Base-by-base conservation (phyloP, 2,888 invertebrate species). In the Apamea epomidion region DNA sequence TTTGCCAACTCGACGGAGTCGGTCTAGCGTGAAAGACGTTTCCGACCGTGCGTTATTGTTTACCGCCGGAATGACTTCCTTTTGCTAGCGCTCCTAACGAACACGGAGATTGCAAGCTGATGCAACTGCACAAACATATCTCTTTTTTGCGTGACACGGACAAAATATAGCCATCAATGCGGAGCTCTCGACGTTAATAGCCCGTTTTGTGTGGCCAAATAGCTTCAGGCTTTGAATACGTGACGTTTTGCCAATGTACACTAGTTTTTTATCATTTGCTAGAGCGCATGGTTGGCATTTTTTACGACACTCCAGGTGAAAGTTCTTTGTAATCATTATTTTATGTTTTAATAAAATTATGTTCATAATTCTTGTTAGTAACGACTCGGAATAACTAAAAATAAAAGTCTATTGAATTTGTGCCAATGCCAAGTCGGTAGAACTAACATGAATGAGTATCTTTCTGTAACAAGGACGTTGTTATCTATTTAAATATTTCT, bases 1-100 rank as follows among this genome's bases (percentile, higher is more conserved):
- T 95, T 96, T 95, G 94, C 95, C 93, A 95, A 95, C 94, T 94
- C 92, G 86, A 90, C 92, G 93, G 91, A 88, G 92, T 89, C 92
- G 92, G 91, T 93, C 92, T 94, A 91, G 92, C 94, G 92, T 95
- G 94, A 95, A 96, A 96, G 95, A 93, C 91, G 92, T 92, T 95
- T 95, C 95, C 95, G 94, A 94, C 93, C 94, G 93, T 94, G 91
- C 94, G 92, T 94, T 96, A 95, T 96, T 97, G 97, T 97, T 96
- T 96, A 94, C 94, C 92, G 87, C 90, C 91, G 94, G 93, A 95
- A 97, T 96, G 95, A 94, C 95, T 96, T 96, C 94, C 94, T 94
- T 96, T 96, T 93, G 91, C 90, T 89, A 85, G 90, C 89, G 91
- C 90, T 93, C 91, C 89, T 92, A 92, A 90, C 90, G 88, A 91